Conservation (phyloP, 2,113 vertebrate species). For the Isurus oxyrinchus region DNA sequence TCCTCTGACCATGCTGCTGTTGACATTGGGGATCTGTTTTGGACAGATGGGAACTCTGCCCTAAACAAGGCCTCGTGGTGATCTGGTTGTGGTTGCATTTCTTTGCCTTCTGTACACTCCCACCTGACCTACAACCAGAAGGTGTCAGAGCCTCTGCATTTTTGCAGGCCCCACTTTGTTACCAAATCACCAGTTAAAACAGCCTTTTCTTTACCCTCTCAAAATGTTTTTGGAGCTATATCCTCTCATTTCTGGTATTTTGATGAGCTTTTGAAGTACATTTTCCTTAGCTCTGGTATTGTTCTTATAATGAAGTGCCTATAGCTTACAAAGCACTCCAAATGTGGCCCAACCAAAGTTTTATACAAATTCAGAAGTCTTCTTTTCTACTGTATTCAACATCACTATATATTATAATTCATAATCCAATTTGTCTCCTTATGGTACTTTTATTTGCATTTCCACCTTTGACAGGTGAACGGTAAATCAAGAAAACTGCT, state of each 20-base stretch:
- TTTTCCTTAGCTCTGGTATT: background rate
- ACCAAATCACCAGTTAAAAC: background rate
- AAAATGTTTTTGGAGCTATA: background rate
- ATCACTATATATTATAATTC: background rate
- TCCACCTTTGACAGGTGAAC: background rate
- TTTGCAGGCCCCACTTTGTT: background rate
- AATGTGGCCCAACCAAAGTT: background rate
- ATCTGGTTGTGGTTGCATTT: background rate
- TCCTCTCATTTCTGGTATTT: background rate
- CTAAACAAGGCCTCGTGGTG: background rate
- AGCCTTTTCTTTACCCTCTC: background rate
- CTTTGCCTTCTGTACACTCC: background rate
- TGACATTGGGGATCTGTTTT: background rate
- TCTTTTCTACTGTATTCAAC: background rate
- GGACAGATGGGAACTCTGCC: background rate
- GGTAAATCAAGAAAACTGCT: background rate
- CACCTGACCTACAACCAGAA: background rate
- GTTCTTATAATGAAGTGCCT: background rate
- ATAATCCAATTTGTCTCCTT: background rate
- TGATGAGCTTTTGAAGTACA: background rate
- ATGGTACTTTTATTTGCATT: background rate
- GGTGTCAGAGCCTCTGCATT: background rate
- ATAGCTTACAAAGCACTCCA: background rate
- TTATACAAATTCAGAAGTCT: background rate
- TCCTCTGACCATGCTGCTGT: background rate